Conservation (phyloP, 1,140 invertebrate genomes). For the Anadara kagoshimensis region DNA sequence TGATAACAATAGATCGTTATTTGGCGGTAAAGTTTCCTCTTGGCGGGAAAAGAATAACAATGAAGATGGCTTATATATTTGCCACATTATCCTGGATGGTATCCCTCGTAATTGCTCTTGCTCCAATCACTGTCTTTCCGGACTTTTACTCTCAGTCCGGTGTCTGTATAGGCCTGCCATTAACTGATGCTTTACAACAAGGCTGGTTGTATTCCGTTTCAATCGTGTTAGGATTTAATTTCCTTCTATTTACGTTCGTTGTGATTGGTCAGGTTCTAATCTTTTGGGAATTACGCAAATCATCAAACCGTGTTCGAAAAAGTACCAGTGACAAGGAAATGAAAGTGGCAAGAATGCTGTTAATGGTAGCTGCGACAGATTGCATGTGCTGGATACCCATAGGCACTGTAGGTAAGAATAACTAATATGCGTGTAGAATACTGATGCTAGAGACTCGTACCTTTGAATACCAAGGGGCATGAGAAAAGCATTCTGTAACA, state of each 20-base stretch:
- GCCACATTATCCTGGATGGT: constrained; percentile 38
- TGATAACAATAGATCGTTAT: constrained; percentile 61
- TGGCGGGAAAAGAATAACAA: constrained; percentile 30
- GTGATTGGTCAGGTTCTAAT: constrained; percentile 47
- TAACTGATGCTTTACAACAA: constrained; percentile 28
- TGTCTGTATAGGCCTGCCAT: constrained; percentile 47
- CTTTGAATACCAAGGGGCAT: no score
- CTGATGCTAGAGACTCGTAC: no score
- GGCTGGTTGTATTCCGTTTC: constrained; percentile 46
- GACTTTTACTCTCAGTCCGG: constrained; percentile 48
- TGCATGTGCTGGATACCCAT: constrained; percentile 56
- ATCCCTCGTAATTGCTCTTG: constrained; percentile 25
- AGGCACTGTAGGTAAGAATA: constrained; percentile 48
- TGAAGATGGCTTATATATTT: constrained; percentile 23
- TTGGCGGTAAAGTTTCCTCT: constrained; percentile 62
- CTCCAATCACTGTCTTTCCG: constrained; percentile 43
- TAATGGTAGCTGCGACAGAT: constrained; percentile 46
- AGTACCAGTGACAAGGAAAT: constrained; percentile 50
- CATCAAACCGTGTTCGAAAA: constrained; percentile 9
- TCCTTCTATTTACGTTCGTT: constrained; percentile 45
- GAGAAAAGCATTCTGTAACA: no score
- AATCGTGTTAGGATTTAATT: constrained; percentile 48
- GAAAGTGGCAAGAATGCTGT: constrained; percentile 42
- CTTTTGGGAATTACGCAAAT: constrained; percentile 32
- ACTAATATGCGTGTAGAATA: neutral